Conservation (phyloP, 1,140 invertebrate genomes). For the Cherax destructor region DNA sequence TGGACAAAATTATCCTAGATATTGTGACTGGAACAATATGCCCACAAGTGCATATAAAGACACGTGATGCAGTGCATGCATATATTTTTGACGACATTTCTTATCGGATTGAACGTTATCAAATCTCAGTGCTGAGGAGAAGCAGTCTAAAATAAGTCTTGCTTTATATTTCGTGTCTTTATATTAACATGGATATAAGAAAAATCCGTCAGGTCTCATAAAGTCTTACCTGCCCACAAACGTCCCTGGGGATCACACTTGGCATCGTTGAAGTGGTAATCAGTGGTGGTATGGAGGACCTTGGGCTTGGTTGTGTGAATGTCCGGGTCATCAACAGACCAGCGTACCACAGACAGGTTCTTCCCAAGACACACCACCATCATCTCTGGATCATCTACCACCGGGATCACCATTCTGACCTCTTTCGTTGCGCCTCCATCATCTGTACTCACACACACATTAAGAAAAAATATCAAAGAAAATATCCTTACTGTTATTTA, state of each 20-base stretch:
- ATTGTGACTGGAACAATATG: too few relatives aligned
- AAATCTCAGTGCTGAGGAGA: not conserved
- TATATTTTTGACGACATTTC: too few relatives aligned
- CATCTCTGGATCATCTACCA: constrained; percentile 20
- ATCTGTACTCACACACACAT: not conserved
- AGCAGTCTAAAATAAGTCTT: too few relatives aligned
- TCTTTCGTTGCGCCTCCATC: not conserved
- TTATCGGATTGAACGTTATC: not conserved
- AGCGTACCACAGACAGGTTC: constrained; percentile 37
- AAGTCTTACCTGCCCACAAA: constrained; percentile 73
- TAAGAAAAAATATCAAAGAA: too few relatives aligned
- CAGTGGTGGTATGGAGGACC: constrained; percentile 71
- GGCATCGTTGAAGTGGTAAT: constrained; percentile 74
- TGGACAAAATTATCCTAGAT: too few relatives aligned
- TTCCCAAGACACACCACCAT: constrained; percentile 49
- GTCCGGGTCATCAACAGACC: constrained; percentile 29
- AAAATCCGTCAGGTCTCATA: not conserved
- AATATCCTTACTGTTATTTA: too few relatives aligned
- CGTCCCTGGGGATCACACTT: constrained; percentile 76
- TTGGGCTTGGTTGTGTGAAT: not conserved
- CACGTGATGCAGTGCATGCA: too few relatives aligned
- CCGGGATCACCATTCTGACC: constrained; percentile 41
- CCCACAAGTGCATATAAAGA: too few relatives aligned
- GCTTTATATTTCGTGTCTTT: too few relatives aligned
- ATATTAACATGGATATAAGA: too few relatives aligned